Evolutionary conservation across 2,113 vertebrate species (phyloP).

Genomic region (Brevimyrus niger): DNA sequence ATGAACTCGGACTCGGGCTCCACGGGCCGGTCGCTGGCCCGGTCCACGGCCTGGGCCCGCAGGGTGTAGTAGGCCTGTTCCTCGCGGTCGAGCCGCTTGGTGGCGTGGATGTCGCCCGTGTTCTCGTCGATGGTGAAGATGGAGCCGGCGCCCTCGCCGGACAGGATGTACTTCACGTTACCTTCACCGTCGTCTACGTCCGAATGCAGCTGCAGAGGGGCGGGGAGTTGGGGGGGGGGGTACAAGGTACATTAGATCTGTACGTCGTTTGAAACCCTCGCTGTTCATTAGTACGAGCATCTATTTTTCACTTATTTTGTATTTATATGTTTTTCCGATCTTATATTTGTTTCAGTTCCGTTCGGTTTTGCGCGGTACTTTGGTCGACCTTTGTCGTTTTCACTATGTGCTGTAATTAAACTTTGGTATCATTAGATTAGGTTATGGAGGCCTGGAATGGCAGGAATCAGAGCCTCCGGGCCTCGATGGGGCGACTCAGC

Average conservation of each 20-base stretch:
- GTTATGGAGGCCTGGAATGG: neutral
- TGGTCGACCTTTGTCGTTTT: neutral
- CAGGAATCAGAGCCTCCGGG: neutral
- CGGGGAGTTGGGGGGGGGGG: neutral
- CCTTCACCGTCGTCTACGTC: constrained; percentile 85
- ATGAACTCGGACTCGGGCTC: constrained; percentile 85
- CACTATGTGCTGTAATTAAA: neutral
- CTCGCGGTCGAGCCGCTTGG: constrained; percentile 80
- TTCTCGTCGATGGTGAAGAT: constrained; percentile 90
- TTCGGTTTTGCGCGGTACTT: neutral
- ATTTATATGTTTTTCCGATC: neutral
- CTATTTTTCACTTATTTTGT: neutral
- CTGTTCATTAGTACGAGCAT: neutral
- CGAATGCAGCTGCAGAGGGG: constrained; percentile 75
- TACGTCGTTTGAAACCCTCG: neutral
- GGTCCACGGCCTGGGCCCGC: constrained; percentile 74
- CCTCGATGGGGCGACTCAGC: neutral
- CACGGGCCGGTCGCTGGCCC: constrained; percentile 67
- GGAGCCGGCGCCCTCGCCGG: constrained; percentile 80
- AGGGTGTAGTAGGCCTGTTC: constrained; percentile 84
- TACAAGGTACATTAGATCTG: neutral
- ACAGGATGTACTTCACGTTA: constrained; percentile 82
- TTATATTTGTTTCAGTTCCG: neutral
- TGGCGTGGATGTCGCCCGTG: constrained; percentile 88
- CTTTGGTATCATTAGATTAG: neutral